These are phyloP conservation scores for Corythornis cristatus DNA, from an alignment of 2,113 vertebrate genomes.

Conservation along the genomic window DNA sequence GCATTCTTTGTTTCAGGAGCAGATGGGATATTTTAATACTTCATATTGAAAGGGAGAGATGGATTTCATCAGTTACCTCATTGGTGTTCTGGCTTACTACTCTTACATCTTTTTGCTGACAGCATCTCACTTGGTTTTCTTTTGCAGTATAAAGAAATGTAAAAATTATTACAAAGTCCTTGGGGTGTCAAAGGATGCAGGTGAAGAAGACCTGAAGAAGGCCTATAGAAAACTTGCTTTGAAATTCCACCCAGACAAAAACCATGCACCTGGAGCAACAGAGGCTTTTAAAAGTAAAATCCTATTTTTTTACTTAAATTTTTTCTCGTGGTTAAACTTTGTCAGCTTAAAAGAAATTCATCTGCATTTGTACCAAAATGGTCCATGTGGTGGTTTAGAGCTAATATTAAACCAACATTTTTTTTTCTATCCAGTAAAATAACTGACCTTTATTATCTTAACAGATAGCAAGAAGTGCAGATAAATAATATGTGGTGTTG, in stretches of 20 bases:
- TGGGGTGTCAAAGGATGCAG: slow-evolving; percentile 89
- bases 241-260: slow-evolving; percentile 98
- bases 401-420: not conserved
- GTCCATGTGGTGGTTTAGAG: not conserved
- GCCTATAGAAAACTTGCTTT: slow-evolving; percentile 96
- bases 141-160: slow-evolving; percentile 93
- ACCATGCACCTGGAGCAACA: slow-evolving; percentile 94
- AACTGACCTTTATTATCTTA: not conserved
- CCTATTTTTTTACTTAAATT: not conserved
- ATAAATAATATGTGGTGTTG: not conserved
- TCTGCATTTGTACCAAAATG: not conserved
- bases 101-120: not conserved
- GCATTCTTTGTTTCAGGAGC: not conserved
- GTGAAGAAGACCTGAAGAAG: slow-evolving; percentile 95
- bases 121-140: slow-evolving; percentile 36
- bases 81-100: not conserved
- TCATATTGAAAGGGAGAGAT: not conserved
- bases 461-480: not conserved
- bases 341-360: not conserved
- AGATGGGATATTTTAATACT: not conserved
- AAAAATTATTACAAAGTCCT: slow-evolving; percentile 97
- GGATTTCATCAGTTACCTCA: not conserved
- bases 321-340: not conserved
- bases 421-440: not conserved
- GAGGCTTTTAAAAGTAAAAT: slow-evolving; percentile 97